Percentiles rank a stretch among this genome's conserved stretches.
phyloP scores from a whole-genome alignment of 1,140 invertebrate species.

The Ceratina calcarata region DNA sequence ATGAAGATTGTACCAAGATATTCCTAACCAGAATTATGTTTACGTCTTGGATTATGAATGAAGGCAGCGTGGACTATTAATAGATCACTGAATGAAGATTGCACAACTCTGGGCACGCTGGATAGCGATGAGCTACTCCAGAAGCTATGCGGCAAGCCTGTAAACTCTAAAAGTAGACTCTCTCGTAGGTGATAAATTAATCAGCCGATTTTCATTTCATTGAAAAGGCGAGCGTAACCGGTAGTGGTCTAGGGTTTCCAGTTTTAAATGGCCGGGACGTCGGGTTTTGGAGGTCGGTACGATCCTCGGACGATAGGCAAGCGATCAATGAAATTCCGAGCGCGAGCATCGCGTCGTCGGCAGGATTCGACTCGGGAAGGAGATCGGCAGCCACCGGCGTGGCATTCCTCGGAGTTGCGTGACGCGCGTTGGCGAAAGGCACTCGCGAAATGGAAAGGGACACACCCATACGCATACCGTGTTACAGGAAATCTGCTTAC shows the following conservation, averaged over 20 bases:
- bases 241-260: constrained; percentile 9
- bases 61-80: not conserved
- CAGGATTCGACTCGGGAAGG: constrained; percentile 31
- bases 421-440: constrained; percentile 57
- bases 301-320: constrained; percentile 17
- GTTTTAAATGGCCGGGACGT: constrained; percentile 31
- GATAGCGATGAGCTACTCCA: not conserved
- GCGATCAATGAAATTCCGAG: constrained; percentile 58
- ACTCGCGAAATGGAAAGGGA: constrained; percentile 61
- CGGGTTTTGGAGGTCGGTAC: constrained; percentile 43
- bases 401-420: constrained; percentile 41
- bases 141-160: constrained; percentile 11
- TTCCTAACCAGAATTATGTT: too few species aligned
- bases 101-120: not conserved
- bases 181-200: not conserved
- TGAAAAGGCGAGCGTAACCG: not conserved
- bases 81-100: constrained; percentile 2
- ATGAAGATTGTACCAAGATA: too few species aligned
- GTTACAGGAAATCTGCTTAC: constrained; percentile 51
- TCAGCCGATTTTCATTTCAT: not conserved
- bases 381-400: constrained; percentile 36
- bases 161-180: not conserved
- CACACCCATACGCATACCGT: constrained; percentile 52
- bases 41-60: constrained; percentile 5
- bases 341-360: constrained; percentile 21